Evolutionary conservation across 1,140 invertebrate genomes (phyloP).

Genomic region (Cotesia glomerata): DNA sequence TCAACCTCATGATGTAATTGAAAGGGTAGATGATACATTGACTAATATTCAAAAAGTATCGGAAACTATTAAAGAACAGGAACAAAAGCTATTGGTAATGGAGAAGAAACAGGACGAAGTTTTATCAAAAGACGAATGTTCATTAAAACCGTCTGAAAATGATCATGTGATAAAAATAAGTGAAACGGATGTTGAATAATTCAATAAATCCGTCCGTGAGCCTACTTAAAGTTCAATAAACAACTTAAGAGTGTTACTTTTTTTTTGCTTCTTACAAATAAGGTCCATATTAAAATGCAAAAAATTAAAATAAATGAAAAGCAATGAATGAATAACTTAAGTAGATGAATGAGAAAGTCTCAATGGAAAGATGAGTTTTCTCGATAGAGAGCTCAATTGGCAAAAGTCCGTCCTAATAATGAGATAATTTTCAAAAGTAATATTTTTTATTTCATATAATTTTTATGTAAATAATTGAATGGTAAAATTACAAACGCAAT

Average conservation of each 20-base stretch:
- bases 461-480: conserved; percentile 25
- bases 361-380: neutral
- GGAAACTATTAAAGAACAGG: too few relatives aligned
- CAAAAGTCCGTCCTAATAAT: conserved; percentile 57
- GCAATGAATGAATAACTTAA: conserved; percentile 31
- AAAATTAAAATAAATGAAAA: conserved; percentile 6
- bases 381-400: conserved; percentile 39
- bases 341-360: conserved; percentile 26
- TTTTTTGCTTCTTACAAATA: conserved; percentile 20
- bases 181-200: neutral
- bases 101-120: neutral
- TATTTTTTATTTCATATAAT: neutral
- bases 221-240: conserved; percentile 5
- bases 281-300: neutral
- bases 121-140: conserved; percentile 13
- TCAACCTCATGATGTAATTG: too few relatives aligned
- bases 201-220: neutral
- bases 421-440: conserved; percentile 12
- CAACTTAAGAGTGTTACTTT: neutral
- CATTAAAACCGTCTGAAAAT: conserved; percentile 6
- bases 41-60: too few relatives aligned
- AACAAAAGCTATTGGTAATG: neutral
- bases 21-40: too few relatives aligned
- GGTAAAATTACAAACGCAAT: neutral
- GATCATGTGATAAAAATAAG: conserved; percentile 12